Conservation (phyloP, 2,888 invertebrate genomes). For the Pseudolycoriella hygida region DNA sequence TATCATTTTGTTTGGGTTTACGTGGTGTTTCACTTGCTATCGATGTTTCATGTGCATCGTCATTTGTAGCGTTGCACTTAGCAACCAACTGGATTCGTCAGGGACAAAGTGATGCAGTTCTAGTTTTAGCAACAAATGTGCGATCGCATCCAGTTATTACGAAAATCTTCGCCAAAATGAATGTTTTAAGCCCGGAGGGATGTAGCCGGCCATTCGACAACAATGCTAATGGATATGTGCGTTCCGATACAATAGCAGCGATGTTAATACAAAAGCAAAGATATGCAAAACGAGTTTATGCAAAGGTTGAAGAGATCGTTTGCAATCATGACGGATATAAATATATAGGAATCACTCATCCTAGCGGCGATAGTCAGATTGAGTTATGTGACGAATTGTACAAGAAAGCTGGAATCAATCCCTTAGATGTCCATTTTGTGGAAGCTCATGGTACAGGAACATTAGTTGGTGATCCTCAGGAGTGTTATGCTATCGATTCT, state of each 20-base stretch:
- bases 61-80: conserved; percentile 60
- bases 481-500: conserved; percentile 55
- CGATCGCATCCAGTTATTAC: neutral
- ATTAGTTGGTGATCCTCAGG: conserved; percentile 49
- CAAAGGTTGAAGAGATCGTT: conserved; percentile 37
- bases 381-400: conserved; percentile 32
- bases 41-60: conserved; percentile 79
- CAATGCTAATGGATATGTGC: conserved; percentile 17
- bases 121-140: conserved; percentile 32
- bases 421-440: conserved; percentile 33
- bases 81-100: conserved; percentile 50
- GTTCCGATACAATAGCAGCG: conserved; percentile 30
- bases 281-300: conserved; percentile 39
- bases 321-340: conserved; percentile 1
- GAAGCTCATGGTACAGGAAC: conserved; percentile 20
- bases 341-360: conserved; percentile 16
- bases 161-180: neutral
- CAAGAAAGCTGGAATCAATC: conserved; percentile 31
- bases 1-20: conserved; percentile 67
- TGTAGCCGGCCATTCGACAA: conserved; percentile 8
- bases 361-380: conserved; percentile 17
- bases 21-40: conserved; percentile 48
- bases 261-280: conserved; percentile 35
- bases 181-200: conserved; percentile 15
- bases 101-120: conserved; percentile 62